Evolutionary conservation across 2,888 invertebrate genomes (phyloP).

Genomic region (Syritta pipiens): DNA sequence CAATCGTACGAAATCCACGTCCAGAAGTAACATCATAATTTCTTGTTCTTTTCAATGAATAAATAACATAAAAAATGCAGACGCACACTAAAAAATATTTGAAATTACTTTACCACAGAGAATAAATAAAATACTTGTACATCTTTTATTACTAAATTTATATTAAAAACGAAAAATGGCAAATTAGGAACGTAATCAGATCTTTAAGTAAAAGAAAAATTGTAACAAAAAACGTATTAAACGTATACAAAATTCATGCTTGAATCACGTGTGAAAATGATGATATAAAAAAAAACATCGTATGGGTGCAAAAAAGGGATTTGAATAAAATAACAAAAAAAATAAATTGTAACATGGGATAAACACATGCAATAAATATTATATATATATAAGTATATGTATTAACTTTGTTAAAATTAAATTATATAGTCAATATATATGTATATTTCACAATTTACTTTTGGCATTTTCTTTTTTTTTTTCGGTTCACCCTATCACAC

Average conservation of each 20-base stretch:
- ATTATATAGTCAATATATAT: neutral
- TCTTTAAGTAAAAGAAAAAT: conserved; percentile 42
- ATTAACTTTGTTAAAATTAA: conserved; percentile 6
- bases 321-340: conserved; percentile 19
- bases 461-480: conserved; percentile 53
- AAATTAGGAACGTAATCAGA: conserved; percentile 60
- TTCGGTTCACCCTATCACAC: conserved; percentile 22
- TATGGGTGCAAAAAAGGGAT: conserved; percentile 24
- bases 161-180: conserved; percentile 1
- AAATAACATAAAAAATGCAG: neutral
- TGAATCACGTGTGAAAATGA: conserved; percentile 26
- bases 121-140: conserved; percentile 47
- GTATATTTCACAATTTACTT: conserved; percentile 40
- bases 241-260: conserved; percentile 35
- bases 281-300: neutral
- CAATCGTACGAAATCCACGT: neutral
- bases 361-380: conserved; percentile 47
- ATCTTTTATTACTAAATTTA: neutral
- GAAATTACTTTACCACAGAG: conserved; percentile 12
- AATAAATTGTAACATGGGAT: conserved; percentile 10
- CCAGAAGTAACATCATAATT: neutral
- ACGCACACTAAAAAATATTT: conserved; percentile 3
- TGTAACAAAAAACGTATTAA: neutral
- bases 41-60: neutral
- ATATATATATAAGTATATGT: conserved; percentile 11